Evolutionary conservation across 2,888 invertebrate genomes (phyloP).

Genomic region (Lithophane socia): DNA sequence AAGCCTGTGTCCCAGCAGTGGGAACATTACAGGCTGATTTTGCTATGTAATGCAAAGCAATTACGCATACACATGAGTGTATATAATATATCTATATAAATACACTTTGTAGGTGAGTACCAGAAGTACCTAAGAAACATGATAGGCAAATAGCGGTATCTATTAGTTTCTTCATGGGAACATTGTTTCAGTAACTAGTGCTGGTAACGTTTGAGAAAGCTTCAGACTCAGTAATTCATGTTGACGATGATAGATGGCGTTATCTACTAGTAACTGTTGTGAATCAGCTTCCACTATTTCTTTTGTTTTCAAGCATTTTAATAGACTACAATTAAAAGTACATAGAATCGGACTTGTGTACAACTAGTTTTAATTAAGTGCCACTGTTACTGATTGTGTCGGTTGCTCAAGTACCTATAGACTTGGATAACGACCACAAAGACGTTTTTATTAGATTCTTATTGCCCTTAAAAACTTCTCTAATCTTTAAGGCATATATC

Average conservation of each 20-base stretch:
- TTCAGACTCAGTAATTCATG: constrained; percentile 7
- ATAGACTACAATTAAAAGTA: too few species aligned
- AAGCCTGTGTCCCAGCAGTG: too few species aligned
- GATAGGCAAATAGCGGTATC: constrained; percentile 18
- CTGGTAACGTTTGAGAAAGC: not conserved
- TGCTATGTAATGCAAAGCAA: too few species aligned
- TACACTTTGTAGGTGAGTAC: not conserved
- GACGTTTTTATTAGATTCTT: not conserved
- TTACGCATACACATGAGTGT: too few species aligned
- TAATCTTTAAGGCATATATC: not conserved
- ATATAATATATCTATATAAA: too few species aligned
- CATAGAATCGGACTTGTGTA: not conserved
- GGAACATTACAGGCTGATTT: too few species aligned
- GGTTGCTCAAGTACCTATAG: not conserved
- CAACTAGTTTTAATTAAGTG: not conserved
- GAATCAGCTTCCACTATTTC: not conserved
- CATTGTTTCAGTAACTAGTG: not conserved
- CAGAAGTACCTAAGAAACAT: not conserved
- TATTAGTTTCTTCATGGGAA: constrained; percentile 18
- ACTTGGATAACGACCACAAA: not conserved
- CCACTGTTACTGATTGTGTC: not conserved
- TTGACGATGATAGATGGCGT: constrained; percentile 52
- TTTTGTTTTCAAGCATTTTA: too few species aligned
- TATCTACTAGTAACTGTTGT: not conserved
- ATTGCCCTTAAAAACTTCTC: not conserved